phyloP scores from a whole-genome alignment of 2,888 invertebrate species.

The Eristalis intricaria region DNA sequence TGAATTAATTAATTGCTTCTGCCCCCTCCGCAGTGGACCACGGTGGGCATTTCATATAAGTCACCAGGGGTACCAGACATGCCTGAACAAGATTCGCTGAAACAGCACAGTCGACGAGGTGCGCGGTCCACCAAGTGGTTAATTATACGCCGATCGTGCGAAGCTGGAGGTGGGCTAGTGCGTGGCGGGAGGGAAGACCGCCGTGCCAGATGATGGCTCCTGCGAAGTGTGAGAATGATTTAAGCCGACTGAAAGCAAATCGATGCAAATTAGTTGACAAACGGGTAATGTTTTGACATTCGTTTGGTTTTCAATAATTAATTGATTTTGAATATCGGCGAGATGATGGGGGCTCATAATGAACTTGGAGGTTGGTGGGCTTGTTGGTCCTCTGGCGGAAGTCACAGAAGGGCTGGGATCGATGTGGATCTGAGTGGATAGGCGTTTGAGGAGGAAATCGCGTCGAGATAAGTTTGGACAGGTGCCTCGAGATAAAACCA shows the following conservation, averaged over 20 bases:
- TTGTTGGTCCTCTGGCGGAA: too few species aligned
- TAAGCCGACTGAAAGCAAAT: slow-evolving; percentile 31
- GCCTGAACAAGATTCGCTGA: slow-evolving; percentile 20
- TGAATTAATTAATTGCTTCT: slow-evolving; percentile 65
- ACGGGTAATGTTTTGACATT: slow-evolving; percentile 17
- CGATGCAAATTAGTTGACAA: slow-evolving; percentile 49
- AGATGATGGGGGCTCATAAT: background rate
- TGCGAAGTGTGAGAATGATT: slow-evolving; percentile 23
- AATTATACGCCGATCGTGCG: slow-evolving; percentile 33
- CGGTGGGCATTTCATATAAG: slow-evolving; percentile 24
- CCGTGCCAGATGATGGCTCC: background rate
- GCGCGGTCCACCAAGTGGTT: slow-evolving; percentile 20
- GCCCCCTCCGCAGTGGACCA: background rate
- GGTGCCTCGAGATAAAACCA: too few species aligned
- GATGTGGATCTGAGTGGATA: too few species aligned
- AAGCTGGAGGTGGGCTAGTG: slow-evolving; percentile 20
- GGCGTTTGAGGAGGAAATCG: too few species aligned
- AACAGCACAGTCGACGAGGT: background rate
- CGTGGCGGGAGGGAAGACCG: slow-evolving; percentile 37
- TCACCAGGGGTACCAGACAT: slow-evolving; percentile 31
- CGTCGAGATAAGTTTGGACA: too few species aligned
- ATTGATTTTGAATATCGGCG: background rate
- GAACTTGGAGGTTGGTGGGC: background rate
- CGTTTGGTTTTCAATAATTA: slow-evolving; percentile 10
- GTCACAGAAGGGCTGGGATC: too few species aligned